Evolutionary conservation across 2,797 vertebrate genomes (phyloP), one percentile per base, ranked within the genome.

Genomic region (Enteromius viviparus): DNA sequence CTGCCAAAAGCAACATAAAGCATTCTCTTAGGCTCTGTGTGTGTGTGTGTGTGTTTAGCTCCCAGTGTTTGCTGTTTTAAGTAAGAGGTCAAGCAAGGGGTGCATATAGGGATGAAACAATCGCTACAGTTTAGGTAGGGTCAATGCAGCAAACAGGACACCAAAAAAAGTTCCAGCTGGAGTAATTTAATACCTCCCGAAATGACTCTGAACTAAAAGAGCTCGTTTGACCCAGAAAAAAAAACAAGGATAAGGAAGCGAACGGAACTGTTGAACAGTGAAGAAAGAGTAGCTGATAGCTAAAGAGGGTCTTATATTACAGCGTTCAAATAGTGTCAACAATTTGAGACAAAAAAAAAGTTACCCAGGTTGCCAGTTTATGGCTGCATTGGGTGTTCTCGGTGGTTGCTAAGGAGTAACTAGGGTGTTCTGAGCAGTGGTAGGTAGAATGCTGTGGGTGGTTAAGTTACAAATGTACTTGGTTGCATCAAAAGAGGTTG

Each of bases 1-100:
- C 82, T 72, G 84, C 58, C 79, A 82, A 76, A 51, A 87, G 76
- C 68, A 82, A 85, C 84, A 85, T 87, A 84, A 89, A n/a, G 79
- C 75, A 88, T 77, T 74, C 80, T 87, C 80, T 45, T 51, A 82
- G 85, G 80, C 78, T 76, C 42, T 51, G 49, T 45, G 70, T 75
- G 55, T 77, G 42, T 65, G 51, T 47, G 51, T 82, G 53, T 32
- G 76, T 49, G 37, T 65, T 71, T 64, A 21, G 40, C 26, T 58
- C 62, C 74, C 17, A 32, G 53, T 55, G 75, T 81, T 88, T 80
- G 70, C 77, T 74, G 70, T 80, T 82, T 87, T 69, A 66, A 32
- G 51, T 34, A 32, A 68, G 76, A 55, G 77, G 49, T 66, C 76
- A 66, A 76, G 70, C n/a, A 70, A 77, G 75, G 77, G 78, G 74